phyloP scores from a whole-genome alignment of 2,888 invertebrate genomes.

The Hermaeophaga mercurialis region DNA sequence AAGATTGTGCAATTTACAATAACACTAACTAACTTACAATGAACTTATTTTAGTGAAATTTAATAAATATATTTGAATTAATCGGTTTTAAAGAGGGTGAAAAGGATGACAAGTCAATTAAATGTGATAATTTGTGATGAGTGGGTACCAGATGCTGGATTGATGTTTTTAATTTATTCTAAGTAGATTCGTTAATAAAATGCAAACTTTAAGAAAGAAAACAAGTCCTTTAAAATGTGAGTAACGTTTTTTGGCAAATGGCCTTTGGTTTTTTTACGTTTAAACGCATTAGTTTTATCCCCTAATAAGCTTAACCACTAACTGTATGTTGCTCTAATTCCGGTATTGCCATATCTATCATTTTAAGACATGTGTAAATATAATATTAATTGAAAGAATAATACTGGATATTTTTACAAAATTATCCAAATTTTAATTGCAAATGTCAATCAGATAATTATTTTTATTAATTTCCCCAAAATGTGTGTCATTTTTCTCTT shows the following conservation, averaged over 20 bases:
- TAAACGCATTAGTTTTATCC: too few relatives aligned
- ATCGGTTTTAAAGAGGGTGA: conserved; percentile 25
- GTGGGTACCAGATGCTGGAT: conserved; percentile 46
- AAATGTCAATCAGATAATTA: too few relatives aligned
- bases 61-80: conserved; percentile 14
- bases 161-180: conserved; percentile 33
- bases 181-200: conserved; percentile 51
- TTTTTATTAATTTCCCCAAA: too few relatives aligned
- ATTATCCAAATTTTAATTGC: too few relatives aligned
- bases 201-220: conserved; percentile 93
- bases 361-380: too few relatives aligned
- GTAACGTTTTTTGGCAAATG: conserved; percentile 55
- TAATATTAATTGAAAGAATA: too few relatives aligned
- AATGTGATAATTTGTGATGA: conserved; percentile 50
- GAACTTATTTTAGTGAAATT: conserved; percentile 13
- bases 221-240: conserved; percentile 94
- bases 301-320: too few relatives aligned
- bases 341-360: too few relatives aligned
- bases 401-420: too few relatives aligned
- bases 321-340: too few relatives aligned
- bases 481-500: too few relatives aligned
- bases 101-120: conserved; percentile 43
- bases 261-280: too few relatives aligned
- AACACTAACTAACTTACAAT: conserved; percentile 18
- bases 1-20: conserved; percentile 41